These are phyloP conservation scores for Salvelinus sp. DNA, from an alignment of 2,113 vertebrate genomes.

Conservation along the genomic window DNA sequence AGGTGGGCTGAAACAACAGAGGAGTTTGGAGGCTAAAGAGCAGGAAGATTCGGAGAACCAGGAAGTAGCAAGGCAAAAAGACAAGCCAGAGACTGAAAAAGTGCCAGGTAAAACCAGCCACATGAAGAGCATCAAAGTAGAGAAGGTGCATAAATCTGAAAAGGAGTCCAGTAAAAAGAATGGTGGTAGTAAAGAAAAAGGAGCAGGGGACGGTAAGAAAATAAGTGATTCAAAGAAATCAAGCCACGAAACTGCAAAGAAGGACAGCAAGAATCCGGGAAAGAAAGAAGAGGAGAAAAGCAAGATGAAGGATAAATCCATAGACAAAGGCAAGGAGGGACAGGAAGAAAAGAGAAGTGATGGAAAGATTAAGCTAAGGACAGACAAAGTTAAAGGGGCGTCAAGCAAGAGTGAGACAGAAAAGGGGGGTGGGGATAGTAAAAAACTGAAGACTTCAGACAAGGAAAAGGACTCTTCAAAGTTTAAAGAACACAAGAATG, in stretches of 20 bases:
- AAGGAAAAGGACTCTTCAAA: conserved; percentile 64
- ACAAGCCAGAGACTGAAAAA: conserved; percentile 58
- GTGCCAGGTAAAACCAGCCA: conserved; percentile 24
- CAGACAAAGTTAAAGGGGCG: conserved; percentile 66
- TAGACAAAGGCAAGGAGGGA: conserved; percentile 60
- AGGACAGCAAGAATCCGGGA: conserved; percentile 67
- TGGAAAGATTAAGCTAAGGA: conserved; percentile 48
- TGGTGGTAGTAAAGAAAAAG: conserved; percentile 49
- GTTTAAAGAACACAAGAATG: conserved; percentile 70
- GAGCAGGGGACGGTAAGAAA: conserved; percentile 13
- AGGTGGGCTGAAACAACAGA: conserved; percentile 66
- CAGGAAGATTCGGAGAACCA: conserved; percentile 37
- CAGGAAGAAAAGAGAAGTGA: conserved; percentile 64
- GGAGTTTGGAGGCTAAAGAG: conserved; percentile 31
- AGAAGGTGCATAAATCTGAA: conserved; percentile 49
- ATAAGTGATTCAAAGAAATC: conserved; percentile 36
- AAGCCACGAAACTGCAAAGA: conserved; percentile 72
- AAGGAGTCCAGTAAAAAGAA: conserved; percentile 63
- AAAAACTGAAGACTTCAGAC: conserved; percentile 47
- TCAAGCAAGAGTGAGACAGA: conserved; percentile 49
- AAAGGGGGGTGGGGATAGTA: conserved; percentile 53
- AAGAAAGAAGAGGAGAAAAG: conserved; percentile 60
- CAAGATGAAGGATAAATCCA: conserved; percentile 51
- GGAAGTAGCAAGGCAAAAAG: conserved; percentile 25
- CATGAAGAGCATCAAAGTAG: conserved; percentile 52